These are phyloP conservation scores for Eretmochelys imbricata DNA, from an alignment of 2,113 vertebrate genomes.

Conservation along the genomic window DNA sequence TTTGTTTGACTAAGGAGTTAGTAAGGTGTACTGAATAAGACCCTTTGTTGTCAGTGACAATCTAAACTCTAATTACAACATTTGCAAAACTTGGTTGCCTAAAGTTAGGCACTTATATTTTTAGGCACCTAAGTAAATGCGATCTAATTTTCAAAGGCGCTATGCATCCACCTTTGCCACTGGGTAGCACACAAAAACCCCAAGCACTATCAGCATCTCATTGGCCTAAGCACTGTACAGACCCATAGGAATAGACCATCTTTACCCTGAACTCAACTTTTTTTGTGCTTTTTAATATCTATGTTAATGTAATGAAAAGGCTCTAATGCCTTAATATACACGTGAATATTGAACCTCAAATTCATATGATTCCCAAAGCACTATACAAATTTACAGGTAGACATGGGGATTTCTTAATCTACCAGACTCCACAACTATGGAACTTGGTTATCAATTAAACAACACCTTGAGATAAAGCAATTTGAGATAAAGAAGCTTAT, in stretches of 20 bases:
- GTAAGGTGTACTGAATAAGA: slow-evolving; percentile 20
- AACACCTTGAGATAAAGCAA: slow-evolving; percentile 16
- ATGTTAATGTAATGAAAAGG: neutral
- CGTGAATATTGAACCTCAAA: neutral
- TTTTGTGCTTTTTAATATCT: neutral
- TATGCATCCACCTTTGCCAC: too few species aligned
- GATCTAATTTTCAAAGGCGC: too few species aligned
- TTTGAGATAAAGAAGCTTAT: neutral
- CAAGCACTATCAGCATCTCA: neutral
- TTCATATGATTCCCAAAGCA: neutral
- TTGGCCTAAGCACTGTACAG: neutral
- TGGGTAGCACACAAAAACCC: too few species aligned
- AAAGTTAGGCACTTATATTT: neutral
- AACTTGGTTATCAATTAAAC: slow-evolving; percentile 45
- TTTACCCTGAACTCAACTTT: neutral
- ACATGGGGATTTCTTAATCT: neutral
- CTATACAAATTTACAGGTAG: neutral
- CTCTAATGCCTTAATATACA: neutral
- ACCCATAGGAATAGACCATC: neutral
- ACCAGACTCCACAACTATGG: neutral
- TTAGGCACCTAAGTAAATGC: neutral
- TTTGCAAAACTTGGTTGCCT: neutral
- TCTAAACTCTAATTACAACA: neutral
- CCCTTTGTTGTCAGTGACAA: neutral
- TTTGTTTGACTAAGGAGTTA: neutral